Percentiles rank a stretch among this genome's conserved stretches.
Conservation (phyloP, 2,113 vertebrate species). For the Cyprinodon brontotheroides region DNA sequence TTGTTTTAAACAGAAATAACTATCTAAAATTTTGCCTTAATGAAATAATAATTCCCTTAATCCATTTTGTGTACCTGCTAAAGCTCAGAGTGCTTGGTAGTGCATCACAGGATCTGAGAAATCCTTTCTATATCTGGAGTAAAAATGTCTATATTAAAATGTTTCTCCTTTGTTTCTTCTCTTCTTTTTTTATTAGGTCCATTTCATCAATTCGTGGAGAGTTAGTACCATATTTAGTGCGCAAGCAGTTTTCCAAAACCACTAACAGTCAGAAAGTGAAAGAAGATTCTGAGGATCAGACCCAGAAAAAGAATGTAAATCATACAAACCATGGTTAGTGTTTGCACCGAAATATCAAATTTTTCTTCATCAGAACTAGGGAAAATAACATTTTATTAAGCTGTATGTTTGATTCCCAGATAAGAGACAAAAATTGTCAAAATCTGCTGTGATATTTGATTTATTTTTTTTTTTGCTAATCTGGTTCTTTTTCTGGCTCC, state of each 20-base stretch:
- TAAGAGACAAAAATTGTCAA: background rate
- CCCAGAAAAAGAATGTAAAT: slow-evolving; percentile 83
- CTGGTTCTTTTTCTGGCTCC: background rate
- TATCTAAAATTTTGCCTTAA: background rate
- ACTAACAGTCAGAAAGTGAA: slow-evolving; percentile 75
- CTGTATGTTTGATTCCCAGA: background rate
- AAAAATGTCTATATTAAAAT: background rate
- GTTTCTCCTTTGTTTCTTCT: background rate
- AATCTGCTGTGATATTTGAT: background rate
- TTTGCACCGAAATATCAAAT: background rate
- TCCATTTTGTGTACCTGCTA: background rate
- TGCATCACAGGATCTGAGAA: background rate
- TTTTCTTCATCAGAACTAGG: background rate
- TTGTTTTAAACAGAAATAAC: background rate
- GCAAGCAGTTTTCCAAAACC: slow-evolving; percentile 91
- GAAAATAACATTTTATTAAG: background rate
- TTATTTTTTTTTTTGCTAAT: background rate
- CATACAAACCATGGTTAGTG: slow-evolving; percentile 58
- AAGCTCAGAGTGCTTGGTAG: background rate
- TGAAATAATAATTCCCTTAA: background rate
- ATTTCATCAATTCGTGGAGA: slow-evolving; percentile 95
- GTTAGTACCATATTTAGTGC: slow-evolving; percentile 92
- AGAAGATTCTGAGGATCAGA: slow-evolving; percentile 84
- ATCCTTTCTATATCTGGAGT: background rate
- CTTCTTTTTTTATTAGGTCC: slow-evolving; percentile 75